A percentile compares a stretch with the other conserved stretches of the same genome.
Conservation (phyloP, 2,113 vertebrate genomes). For the Cranoglanis bouderius region DNA sequence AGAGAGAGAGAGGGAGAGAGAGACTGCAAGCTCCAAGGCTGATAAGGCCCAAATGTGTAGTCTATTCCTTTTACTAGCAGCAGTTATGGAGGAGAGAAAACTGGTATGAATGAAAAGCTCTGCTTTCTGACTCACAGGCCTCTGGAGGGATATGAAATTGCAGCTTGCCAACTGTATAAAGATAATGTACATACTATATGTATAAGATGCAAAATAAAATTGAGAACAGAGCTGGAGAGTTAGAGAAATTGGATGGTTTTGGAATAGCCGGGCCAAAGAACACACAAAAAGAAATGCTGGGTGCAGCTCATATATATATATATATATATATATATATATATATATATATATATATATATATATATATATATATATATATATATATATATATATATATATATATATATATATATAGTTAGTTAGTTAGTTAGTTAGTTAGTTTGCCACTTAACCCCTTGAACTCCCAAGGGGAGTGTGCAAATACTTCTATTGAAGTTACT, state of each 20-base stretch:
- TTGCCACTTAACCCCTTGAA: neutral
- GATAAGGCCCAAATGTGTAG: conserved; percentile 8
- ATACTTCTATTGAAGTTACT: neutral
- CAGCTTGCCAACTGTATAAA: conserved; percentile 40
- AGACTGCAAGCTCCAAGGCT: conserved; percentile 32
- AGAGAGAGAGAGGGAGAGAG: neutral
- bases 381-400: no score
- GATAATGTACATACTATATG: conserved; percentile 31
- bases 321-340: no score
- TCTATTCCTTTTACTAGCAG: conserved; percentile 10
- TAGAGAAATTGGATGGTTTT: neutral
- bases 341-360: no score
- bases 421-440: neutral
- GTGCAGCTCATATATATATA: neutral
- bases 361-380: no score
- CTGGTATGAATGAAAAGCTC: conserved; percentile 30
- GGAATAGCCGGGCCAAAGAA: neutral
- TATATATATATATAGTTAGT: no score
- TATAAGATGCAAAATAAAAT: conserved; percentile 47
- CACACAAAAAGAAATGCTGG: neutral
- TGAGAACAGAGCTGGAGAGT: neutral
- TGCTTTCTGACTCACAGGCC: conserved; percentile 32
- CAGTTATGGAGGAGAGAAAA: conserved; percentile 4
- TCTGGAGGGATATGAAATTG: conserved; percentile 39
- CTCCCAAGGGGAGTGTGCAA: neutral